Evolutionary conservation across 2,797 vertebrate species (phyloP).

Genomic region (Psittacula echo): DNA sequence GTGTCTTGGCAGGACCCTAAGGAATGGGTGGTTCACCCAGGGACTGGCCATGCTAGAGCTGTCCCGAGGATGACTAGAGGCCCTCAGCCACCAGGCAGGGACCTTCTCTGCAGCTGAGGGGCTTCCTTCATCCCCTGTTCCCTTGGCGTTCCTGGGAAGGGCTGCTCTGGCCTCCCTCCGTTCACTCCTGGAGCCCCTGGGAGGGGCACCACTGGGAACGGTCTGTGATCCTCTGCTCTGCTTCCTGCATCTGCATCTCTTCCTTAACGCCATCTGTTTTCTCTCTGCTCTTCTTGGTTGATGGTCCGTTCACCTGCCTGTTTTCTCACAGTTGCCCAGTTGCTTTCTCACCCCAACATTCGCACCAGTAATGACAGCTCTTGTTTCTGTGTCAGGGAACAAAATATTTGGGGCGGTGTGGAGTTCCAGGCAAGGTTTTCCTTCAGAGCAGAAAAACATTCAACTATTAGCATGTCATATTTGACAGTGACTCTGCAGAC

Average conservation of each 20-base stretch:
- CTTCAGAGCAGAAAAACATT: background rate
- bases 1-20: background rate
- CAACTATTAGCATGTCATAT: background rate
- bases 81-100: background rate
- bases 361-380: background rate
- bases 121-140: background rate
- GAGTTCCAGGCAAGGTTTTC: background rate
- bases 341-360: background rate
- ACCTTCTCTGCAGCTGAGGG: background rate
- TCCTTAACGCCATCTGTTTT: background rate
- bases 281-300: background rate
- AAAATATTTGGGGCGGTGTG: background rate
- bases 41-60: background rate
- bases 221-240: background rate
- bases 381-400: background rate
- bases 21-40: background rate
- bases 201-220: background rate
- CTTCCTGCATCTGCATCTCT: background rate
- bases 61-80: background rate
- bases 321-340: background rate
- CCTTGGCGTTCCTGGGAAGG: background rate
- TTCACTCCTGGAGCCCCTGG: background rate
- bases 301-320: background rate
- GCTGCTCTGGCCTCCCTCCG: background rate
- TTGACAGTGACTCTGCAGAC: background rate